Evolutionary conservation across 2,888 invertebrate species (phyloP).

Genomic region (Lepidocyrtinus sp.): DNA sequence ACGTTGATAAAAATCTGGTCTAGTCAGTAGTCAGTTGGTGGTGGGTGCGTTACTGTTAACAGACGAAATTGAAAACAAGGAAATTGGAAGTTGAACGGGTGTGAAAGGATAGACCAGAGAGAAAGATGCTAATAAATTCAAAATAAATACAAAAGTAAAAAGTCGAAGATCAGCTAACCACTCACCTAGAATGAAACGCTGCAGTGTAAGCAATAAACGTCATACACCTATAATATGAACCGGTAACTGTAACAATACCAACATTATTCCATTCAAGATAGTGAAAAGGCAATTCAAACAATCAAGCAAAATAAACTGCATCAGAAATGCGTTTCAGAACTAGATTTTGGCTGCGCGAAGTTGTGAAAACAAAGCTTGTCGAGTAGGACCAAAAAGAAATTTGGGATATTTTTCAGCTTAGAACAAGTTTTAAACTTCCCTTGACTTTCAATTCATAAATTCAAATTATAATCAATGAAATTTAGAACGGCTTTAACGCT

Average conservation of each 20-base stretch:
- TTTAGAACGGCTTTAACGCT: conserved; percentile 55
- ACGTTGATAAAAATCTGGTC: not conserved
- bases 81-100: not conserved
- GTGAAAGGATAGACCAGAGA: no score
- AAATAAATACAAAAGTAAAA: not conserved
- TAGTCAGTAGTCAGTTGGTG: no score
- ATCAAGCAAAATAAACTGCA: no score
- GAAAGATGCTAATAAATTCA: no score
- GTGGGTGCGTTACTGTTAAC: not conserved
- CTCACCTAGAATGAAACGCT: not conserved
- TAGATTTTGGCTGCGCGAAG: no score
- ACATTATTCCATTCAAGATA: not conserved
- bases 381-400: not conserved
- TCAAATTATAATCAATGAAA: conserved; percentile 42
- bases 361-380: no score
- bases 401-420: not conserved
- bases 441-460: conserved; percentile 63
- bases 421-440: conserved; percentile 50
- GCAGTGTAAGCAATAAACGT: not conserved
- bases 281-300: conserved; percentile 3
- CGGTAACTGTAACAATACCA: not conserved
- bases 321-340: no score
- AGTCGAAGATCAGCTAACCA: not conserved
- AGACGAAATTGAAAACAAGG: not conserved
- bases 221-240: not conserved